phyloP scores from a whole-genome alignment of 2,113 vertebrate genomes.

The Dasypus novemcinctus region DNA sequence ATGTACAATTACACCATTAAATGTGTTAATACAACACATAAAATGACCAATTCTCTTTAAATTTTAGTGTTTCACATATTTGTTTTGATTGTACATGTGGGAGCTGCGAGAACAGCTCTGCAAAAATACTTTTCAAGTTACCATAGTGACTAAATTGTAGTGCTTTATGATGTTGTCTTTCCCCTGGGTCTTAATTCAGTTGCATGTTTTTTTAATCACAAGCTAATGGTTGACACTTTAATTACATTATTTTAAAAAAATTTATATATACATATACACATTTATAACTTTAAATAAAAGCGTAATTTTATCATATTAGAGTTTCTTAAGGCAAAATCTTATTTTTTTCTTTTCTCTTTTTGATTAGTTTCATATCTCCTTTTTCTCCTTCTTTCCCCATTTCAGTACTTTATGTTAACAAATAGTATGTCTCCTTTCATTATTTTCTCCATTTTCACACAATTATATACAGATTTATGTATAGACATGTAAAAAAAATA shows the following conservation, averaged over 20 bases:
- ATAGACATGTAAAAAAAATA: not conserved
- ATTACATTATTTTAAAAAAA: conserved; percentile 29
- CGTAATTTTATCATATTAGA: conserved; percentile 23
- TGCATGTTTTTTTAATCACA: conserved; percentile 67
- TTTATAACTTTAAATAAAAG: conserved; percentile 19
- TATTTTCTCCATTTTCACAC: not conserved
- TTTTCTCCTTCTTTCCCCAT: not conserved
- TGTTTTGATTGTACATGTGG: conserved; percentile 74
- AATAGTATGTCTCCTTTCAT: not conserved
- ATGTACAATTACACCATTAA: conserved; percentile 64
- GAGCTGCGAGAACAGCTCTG: conserved; percentile 72
- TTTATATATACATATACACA: not conserved
- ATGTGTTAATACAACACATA: conserved; percentile 70
- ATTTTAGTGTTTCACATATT: conserved; percentile 75
- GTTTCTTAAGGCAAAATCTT: conserved; percentile 31
- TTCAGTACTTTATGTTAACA: not conserved
- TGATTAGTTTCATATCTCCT: not conserved
- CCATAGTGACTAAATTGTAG: conserved; percentile 65
- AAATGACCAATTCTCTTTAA: conserved; percentile 75
- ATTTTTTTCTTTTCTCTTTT: not conserved
- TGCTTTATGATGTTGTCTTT: conserved; percentile 50
- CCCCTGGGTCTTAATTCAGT: conserved; percentile 65
- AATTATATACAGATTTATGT: not conserved
- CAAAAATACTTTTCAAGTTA: conserved; percentile 75
- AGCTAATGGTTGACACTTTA: conserved; percentile 32